Evolutionary conservation across 2,888 invertebrate genomes (phyloP).

Genomic region (Eutolmus rufibarbis): DNA sequence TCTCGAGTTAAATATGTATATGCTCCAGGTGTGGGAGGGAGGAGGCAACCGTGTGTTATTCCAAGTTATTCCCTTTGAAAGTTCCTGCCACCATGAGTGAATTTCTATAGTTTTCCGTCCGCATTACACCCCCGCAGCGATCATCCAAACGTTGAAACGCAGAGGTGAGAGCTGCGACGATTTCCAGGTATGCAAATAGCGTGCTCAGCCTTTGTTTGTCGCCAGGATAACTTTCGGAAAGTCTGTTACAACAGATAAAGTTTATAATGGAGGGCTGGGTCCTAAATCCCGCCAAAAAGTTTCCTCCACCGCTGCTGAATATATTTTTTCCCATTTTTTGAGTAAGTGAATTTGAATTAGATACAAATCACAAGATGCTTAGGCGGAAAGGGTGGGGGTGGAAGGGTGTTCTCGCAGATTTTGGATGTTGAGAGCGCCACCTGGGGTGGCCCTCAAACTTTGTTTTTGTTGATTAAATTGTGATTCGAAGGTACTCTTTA

Average conservation of each 20-base stretch:
- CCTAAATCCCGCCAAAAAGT: neutral
- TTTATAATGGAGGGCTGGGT: neutral
- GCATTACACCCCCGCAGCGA: neutral
- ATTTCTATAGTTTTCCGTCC: slow-evolving; percentile 3
- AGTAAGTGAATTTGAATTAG: slow-evolving; percentile 33
- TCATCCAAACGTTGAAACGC: neutral
- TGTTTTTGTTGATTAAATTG: neutral
- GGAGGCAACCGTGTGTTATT: neutral
- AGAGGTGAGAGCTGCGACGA: neutral
- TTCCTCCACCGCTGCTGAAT: neutral
- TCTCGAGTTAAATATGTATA: neutral
- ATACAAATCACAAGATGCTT: slow-evolving; percentile 17
- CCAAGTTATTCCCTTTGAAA: slow-evolving; percentile 2
- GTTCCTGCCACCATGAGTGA: neutral
- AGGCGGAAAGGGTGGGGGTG: neutral
- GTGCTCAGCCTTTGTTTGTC: slow-evolving; percentile 26
- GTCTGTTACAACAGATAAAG: slow-evolving; percentile 34
- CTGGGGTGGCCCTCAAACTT: neutral
- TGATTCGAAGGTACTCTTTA: neutral
- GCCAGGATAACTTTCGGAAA: slow-evolving; percentile 9
- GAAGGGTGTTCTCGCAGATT: too few relatives aligned
- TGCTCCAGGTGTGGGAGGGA: neutral
- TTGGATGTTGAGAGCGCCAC: neutral
- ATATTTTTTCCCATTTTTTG: neutral
- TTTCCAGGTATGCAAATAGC: slow-evolving; percentile 20